phyloP scores from a whole-genome alignment of 2,113 vertebrate species.

The Eolophus roseicapilla region DNA sequence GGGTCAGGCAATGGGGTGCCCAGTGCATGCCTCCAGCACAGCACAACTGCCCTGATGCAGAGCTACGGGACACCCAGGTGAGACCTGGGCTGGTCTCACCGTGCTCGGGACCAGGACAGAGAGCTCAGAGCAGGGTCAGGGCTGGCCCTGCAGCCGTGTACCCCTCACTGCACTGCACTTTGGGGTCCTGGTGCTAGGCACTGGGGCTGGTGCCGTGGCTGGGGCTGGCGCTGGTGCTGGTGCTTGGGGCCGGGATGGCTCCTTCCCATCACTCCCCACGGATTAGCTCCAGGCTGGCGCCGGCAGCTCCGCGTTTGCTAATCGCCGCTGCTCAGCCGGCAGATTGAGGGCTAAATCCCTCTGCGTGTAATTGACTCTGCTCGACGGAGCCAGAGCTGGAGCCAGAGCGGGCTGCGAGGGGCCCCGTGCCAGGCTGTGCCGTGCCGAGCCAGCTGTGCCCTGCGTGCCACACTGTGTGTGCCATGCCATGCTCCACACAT shows the following conservation, averaged over 20 bases:
- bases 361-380: background rate
- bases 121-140: background rate
- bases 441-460: background rate
- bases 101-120: accelerated
- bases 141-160: accelerated
- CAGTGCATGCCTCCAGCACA: accelerated
- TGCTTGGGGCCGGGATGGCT: background rate
- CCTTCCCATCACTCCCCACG: background rate
- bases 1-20: accelerated
- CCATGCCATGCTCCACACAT: accelerated
- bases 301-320: background rate
- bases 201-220: background rate
- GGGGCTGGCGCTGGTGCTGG: background rate
- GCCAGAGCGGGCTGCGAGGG: background rate
- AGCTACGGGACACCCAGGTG: too few relatives aligned
- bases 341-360: conserved; percentile 43
- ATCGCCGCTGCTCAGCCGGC: background rate
- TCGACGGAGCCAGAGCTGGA: background rate
- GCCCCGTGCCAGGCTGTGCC: background rate
- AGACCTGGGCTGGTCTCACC: too few relatives aligned
- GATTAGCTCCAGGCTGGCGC: background rate
- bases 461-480: background rate
- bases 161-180: background rate
- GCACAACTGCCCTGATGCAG: background rate
- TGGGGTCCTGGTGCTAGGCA: background rate